Evolutionary conservation across 1,140 invertebrate genomes (phyloP).

Genomic region (Ceratina australensis): DNA sequence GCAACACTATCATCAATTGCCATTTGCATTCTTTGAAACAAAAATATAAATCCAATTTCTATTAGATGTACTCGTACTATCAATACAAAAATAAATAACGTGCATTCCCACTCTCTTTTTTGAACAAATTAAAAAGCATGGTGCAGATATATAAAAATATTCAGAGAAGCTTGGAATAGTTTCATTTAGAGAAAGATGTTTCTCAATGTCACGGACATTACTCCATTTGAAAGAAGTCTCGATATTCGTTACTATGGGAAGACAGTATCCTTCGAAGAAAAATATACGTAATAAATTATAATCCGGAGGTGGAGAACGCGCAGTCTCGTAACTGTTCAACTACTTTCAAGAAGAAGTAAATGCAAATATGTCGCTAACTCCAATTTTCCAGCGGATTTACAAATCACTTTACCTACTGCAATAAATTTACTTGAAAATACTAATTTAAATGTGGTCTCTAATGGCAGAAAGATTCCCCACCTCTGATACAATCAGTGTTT

Average conservation of each 20-base stretch:
- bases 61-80: background rate
- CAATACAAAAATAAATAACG: constrained; percentile 3
- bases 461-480: no score
- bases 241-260: constrained; percentile 33
- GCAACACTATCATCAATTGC: background rate
- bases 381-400: no score
- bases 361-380: no score
- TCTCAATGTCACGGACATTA: constrained; percentile 13
- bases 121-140: background rate
- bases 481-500: no score
- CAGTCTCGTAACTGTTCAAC: no score
- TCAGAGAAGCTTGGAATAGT: constrained; percentile 8
- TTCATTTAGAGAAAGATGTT: constrained; percentile 8
- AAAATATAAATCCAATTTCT: constrained; percentile 3
- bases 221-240: background rate
- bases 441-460: no score
- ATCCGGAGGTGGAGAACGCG: no score
- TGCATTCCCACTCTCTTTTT: background rate
- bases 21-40: constrained; percentile 2
- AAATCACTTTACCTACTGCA: no score
- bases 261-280: constrained; percentile 33
- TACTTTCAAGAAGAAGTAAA: no score
- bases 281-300: constrained; percentile 6
- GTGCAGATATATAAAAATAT: background rate
- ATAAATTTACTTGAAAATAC: no score